Percentiles rank a stretch among this genome's conserved stretches.
Conservation (phyloP, 2,888 invertebrate genomes). For the Cephalotes varians region DNA sequence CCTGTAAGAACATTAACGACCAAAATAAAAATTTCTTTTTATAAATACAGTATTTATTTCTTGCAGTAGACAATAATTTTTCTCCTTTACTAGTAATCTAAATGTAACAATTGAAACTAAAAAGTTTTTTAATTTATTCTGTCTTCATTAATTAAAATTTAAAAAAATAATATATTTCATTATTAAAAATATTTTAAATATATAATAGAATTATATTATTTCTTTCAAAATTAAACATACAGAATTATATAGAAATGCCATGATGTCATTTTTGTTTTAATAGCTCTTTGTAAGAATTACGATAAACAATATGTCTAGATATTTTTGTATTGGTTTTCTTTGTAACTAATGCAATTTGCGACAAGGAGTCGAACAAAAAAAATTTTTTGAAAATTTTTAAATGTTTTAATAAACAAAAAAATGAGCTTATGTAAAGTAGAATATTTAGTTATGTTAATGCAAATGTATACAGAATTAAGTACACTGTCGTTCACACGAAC, state of each 20-base stretch:
- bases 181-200: background rate
- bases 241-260: background rate
- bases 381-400: background rate
- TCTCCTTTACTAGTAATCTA: background rate
- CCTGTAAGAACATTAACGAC: constrained; percentile 67
- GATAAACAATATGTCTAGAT: too few species aligned
- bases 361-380: background rate
- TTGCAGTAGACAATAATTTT: background rate
- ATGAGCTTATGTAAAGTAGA: too few species aligned
- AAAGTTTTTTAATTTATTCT: too few species aligned
- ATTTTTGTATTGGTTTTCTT: constrained; percentile 3
- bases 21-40: constrained; percentile 57
- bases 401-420: background rate
- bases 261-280: background rate
- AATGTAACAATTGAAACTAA: too few species aligned
- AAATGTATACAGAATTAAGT: background rate
- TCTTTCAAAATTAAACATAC: background rate
- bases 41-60: background rate
- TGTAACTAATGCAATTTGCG: background rate
- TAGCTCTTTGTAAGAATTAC: background rate
- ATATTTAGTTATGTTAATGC: background rate
- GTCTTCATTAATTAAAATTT: background rate
- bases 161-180: background rate
- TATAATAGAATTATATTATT: background rate
- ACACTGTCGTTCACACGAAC: background rate